Conservation (phyloP, 1,140 invertebrate species). For the honey bee (Apis mellifera) region DNA sequence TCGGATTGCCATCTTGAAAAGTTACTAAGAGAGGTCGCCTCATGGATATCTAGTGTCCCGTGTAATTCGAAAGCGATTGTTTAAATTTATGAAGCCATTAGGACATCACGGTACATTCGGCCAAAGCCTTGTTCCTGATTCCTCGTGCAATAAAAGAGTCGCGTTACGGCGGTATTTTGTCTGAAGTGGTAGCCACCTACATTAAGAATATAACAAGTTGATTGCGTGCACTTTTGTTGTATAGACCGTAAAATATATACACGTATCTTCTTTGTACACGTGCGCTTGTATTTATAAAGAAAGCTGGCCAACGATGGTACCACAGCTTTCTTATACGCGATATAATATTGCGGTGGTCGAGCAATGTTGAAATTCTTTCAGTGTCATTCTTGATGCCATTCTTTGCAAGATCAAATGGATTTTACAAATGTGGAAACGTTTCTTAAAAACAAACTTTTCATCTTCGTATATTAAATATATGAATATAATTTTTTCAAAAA, state of each 20-base stretch:
- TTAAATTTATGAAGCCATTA: constrained; percentile 71
- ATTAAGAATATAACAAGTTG: constrained; percentile 55
- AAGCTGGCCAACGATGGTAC: neutral
- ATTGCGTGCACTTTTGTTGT: constrained; percentile 34
- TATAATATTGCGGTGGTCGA: neutral
- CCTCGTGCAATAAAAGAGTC: constrained; percentile 65
- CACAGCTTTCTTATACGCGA: neutral
- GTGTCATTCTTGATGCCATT: neutral
- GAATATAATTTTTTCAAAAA: neutral
- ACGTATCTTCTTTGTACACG: neutral
- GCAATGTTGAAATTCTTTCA: neutral
- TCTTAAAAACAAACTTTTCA: no score
- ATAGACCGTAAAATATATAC: neutral
- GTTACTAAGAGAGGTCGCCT: constrained; percentile 27
- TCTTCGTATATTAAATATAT: no score
- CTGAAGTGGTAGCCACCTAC: constrained; percentile 33
- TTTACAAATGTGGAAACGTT: no score
- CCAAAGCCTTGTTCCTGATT: constrained; percentile 60
- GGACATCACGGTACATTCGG: constrained; percentile 54
- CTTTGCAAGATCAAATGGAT: neutral
- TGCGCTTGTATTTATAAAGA: neutral
- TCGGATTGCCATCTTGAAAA: constrained; percentile 46
- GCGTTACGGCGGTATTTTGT: constrained; percentile 53
- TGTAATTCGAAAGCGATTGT: constrained; percentile 69
- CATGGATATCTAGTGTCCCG: constrained; percentile 57